A percentile compares a stretch with the other conserved stretches of the same genome.
phyloP scores from a whole-genome alignment of 2,888 invertebrate genomes.

The Torymus auratus region DNA sequence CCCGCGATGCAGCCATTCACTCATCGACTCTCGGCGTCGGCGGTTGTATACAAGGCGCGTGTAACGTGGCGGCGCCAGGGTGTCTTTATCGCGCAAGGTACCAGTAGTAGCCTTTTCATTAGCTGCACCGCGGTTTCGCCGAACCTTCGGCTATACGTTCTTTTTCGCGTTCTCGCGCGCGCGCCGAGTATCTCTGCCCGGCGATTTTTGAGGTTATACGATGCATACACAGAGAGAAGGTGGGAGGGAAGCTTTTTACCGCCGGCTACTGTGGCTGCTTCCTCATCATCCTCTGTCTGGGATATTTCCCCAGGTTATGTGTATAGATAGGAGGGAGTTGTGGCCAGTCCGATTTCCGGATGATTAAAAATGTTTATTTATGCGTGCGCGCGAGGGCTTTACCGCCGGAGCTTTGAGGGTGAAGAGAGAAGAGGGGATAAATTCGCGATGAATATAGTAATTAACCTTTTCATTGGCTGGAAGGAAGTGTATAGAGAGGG shows the following conservation, averaged over 20 bases:
- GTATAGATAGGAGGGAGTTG: too few species aligned
- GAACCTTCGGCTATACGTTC: background rate
- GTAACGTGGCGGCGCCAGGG: background rate
- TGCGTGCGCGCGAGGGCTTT: slow-evolving; percentile 24
- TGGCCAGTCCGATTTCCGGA: slow-evolving; percentile 38
- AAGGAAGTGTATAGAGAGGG: background rate
- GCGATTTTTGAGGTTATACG: slow-evolving; percentile 21
- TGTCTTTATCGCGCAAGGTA: slow-evolving; percentile 2
- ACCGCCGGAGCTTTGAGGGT: slow-evolving; percentile 17
- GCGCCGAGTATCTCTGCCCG: background rate
- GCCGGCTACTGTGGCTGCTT: background rate
- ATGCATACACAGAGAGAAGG: background rate
- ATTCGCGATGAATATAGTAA: slow-evolving; percentile 33
- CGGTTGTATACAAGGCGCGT: background rate
- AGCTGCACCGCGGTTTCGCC: background rate
- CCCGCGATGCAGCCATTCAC: slow-evolving; percentile 27
- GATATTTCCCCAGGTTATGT: too few species aligned
- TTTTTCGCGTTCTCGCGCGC: background rate
- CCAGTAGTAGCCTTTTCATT: slow-evolving; percentile 27
- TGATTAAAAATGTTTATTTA: slow-evolving; percentile 56
- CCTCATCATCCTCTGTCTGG: background rate
- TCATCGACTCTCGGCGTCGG: too few species aligned
- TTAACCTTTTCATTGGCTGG: slow-evolving; percentile 61
- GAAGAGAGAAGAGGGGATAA: background rate
- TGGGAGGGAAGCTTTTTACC: background rate